Conservation (phyloP, 2,797 vertebrate species). For the Hirundo rustica region DNA sequence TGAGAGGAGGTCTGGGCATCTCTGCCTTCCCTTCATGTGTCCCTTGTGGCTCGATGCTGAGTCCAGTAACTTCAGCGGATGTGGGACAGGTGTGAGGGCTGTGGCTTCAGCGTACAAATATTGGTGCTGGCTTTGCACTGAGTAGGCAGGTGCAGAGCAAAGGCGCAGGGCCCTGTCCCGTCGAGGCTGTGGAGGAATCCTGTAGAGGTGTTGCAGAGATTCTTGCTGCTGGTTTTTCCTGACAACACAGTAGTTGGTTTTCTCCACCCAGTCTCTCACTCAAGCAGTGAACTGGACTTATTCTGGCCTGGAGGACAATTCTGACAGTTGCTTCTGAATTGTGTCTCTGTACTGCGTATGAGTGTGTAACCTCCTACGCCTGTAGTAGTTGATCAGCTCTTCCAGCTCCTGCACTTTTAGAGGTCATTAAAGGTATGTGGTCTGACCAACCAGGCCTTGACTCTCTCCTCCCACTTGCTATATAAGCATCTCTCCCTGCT, state of each 20-base stretch:
- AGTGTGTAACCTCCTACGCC: background rate
- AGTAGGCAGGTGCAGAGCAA: background rate
- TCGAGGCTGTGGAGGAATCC: fast-evolving
- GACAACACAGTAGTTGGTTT: background rate
- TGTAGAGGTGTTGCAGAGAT: background rate
- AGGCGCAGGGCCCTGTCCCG: background rate
- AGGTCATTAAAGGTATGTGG: background rate
- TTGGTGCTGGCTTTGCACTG: background rate
- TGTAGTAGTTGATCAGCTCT: background rate
- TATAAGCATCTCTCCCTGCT: background rate
- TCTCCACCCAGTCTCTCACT: background rate
- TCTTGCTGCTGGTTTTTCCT: background rate
- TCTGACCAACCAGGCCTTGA: background rate
- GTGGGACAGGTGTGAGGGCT: background rate
- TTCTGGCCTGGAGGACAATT: background rate
- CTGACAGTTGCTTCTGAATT: background rate
- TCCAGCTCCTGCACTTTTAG: background rate
- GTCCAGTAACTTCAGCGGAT: fast-evolving
- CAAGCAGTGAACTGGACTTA: background rate
- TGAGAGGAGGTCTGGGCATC: background rate
- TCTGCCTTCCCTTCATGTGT: fast-evolving
- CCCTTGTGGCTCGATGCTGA: background rate
- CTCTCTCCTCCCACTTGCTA: background rate
- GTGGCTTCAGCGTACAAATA: background rate
- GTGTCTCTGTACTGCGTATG: background rate